These are phyloP conservation scores for Drosophila micromelanica DNA, from an alignment of 1,140 invertebrate species.

Conservation along the genomic window DNA sequence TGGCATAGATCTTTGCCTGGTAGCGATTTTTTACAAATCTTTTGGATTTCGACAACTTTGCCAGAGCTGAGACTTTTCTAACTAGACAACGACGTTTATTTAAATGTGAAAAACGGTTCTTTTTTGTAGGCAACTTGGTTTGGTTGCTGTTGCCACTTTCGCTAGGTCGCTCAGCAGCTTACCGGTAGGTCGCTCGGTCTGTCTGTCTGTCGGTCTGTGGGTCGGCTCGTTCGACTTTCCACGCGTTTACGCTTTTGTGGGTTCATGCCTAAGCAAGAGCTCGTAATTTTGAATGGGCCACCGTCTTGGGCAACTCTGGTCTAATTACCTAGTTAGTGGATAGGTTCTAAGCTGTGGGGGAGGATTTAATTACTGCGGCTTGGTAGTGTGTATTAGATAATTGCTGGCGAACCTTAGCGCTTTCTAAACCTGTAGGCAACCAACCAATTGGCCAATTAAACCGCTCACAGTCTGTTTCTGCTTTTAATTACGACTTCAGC, in stretches of 20 bases:
- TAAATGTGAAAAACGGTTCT: conserved; percentile 63
- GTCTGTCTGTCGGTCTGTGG: neutral
- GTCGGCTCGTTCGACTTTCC: conserved; percentile 46
- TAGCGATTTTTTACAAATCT: conserved; percentile 29
- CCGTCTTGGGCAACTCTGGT: conserved; percentile 13
- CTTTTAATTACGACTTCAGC: conserved; percentile 43
- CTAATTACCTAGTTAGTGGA: conserved; percentile 13
- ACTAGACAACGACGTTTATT: conserved; percentile 45
- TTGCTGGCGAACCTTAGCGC: conserved; percentile 43
- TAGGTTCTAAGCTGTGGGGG: conserved; percentile 34
- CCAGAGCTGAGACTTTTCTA: conserved; percentile 41
- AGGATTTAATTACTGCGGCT: conserved; percentile 26
- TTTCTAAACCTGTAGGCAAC: conserved; percentile 44
- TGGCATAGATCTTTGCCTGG: conserved; percentile 39
- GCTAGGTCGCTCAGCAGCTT: conserved; percentile 17
- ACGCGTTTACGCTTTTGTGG: conserved; percentile 24
- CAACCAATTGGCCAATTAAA: conserved; percentile 17
- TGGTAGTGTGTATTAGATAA: conserved; percentile 49
- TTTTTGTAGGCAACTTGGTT: conserved; percentile 39
- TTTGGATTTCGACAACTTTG: conserved; percentile 21
- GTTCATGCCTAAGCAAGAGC: conserved; percentile 1
- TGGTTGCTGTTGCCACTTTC: conserved; percentile 50
- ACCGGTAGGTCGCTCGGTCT: neutral
- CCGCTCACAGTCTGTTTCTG: conserved; percentile 50
- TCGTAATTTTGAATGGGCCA: neutral